Base-by-base conservation (phyloP, 2,888 invertebrate genomes). In the Agrilus mali region DNA sequence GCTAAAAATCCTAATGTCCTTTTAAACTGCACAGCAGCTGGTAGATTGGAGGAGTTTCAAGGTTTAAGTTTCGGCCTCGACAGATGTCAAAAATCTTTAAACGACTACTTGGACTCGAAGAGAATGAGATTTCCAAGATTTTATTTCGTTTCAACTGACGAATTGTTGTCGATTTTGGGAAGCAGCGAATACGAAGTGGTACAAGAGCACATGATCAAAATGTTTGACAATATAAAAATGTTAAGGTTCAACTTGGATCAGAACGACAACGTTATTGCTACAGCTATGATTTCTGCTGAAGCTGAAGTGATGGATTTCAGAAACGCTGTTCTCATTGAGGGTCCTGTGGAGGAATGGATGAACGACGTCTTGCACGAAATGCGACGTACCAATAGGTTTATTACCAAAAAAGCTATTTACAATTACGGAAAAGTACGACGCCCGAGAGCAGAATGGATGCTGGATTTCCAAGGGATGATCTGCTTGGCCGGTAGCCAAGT, bases 171-270 rank as follows among this genome's bases (percentile, higher is more conserved):
- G 2, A 88, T 94, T 54, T 73, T 94, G 40, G 93, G 93, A 12
- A 89, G 86, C 60, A 86, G 82, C 51, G 83, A 87, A 49, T 82
- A 87, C 8, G 73, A 73, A 41, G 83, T 85, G 55, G 88, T 94
- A 7, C 93, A 94, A 64, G 88, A 92, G 56, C 90, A 94, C 60
- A 87, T 94, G 75, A 86, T 90, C 42, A 94, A 94, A 76, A 93
- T 94, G 89, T 94, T 88, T 64, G 92, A 93, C 64, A 93, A 93
- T 58, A 81, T 94, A 27, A 80, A 82, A 53, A 75, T 82, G 14
- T 69, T 94, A 47, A 73, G 78, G 27, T 71, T 93, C 52, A 72
- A 72, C 17, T 73, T 75, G 35, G 82, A 85, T 55, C 73, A 73
- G 46, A 73, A 74, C 12, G 80, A 81, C 40, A 73, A 78, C 35